Base-by-base conservation (phyloP, 2,888 invertebrate genomes). In the Plagodis pulveraria region DNA sequence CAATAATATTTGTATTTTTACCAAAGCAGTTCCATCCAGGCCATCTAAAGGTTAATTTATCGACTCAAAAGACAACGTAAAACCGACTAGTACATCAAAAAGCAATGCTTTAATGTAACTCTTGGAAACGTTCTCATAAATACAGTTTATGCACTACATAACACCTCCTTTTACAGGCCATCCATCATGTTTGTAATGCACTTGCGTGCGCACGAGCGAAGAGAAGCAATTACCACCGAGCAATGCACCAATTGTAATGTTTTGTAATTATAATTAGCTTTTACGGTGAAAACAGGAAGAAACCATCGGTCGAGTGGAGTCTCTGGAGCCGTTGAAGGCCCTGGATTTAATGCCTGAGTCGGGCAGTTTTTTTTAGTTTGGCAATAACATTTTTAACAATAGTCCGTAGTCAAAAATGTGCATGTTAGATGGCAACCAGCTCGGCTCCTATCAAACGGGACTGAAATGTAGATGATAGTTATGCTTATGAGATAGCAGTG, bases 101-200 rank as follows among this genome's bases (percentile, higher is more conserved):
- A 40, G 10, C 40, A 40, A 40, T 40, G 40, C 10, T 40, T 10
- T 22, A 22, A 22, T 22, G 22, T 40, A 40, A 40, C 10, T 40
- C 40, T 9, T 40, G 40, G 66, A 64, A 65, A 10, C 5, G 36
- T 22, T 35, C 12, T 9, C 55, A 64, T 65, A 58, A 65, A 66
- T 62, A 62, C 58, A 64, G 56, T 61, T 62, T 55, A 52, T 67
- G 58, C 63, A 62, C 60, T 60, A 65, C 62, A 56, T 67, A 74
- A 69, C 71, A 73, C 73, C 68, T 76, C 66, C 67, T 74, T 74
- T 73, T 56, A 62, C 63, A 43, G 56, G 54, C 67, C 62, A 66
- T 76, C 66, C 70, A 72, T 77, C 77, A 74, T 63, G 50, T 56
- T 65, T 56, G 33, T 49, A 49, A 44, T 42, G 49, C 12, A 34